Percentiles rank a stretch among this genome's conserved stretches.
Evolutionary conservation across 2,888 invertebrate species (phyloP).

Genomic region (Hydraecia micacea): DNA sequence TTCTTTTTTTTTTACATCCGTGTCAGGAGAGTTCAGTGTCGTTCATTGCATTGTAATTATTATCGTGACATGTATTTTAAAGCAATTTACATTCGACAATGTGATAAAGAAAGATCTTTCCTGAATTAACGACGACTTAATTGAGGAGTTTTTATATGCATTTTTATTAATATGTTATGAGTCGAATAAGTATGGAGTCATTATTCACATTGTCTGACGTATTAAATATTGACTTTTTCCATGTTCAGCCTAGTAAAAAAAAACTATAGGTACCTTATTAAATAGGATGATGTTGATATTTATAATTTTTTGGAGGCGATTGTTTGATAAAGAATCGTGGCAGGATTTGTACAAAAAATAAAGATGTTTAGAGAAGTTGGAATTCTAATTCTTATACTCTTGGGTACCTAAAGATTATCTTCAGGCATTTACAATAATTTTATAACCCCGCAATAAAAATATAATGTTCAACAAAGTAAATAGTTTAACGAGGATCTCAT

Average conservation of each 20-base stretch:
- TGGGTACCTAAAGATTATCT: no score
- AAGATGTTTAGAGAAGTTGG: no score
- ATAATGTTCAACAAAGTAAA: no score
- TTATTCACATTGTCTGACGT: slow-evolving; percentile 4
- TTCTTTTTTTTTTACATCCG: slow-evolving; percentile 21
- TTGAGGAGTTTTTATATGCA: neutral
- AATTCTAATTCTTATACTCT: no score
- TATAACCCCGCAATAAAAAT: no score
- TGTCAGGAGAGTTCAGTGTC: slow-evolving; percentile 36
- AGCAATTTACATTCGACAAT: slow-evolving; percentile 14
- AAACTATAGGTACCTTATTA: slow-evolving; percentile 1
- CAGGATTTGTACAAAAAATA: no score
- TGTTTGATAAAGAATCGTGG: neutral
- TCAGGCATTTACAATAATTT: no score
- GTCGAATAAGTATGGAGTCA: neutral
- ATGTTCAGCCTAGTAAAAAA: neutral
- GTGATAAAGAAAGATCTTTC: slow-evolving; percentile 12
- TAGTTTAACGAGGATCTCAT: no score
- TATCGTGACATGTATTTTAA: slow-evolving; percentile 2
- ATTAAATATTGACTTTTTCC: neutral
- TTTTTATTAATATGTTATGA: neutral
- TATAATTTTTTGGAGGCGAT: neutral
- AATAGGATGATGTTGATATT: neutral
- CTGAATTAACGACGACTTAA: neutral
- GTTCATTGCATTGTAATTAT: slow-evolving; percentile 20